Evolutionary conservation across 2,113 vertebrate species (phyloP).

Genomic region (Galemys pyrenaicus): DNA sequence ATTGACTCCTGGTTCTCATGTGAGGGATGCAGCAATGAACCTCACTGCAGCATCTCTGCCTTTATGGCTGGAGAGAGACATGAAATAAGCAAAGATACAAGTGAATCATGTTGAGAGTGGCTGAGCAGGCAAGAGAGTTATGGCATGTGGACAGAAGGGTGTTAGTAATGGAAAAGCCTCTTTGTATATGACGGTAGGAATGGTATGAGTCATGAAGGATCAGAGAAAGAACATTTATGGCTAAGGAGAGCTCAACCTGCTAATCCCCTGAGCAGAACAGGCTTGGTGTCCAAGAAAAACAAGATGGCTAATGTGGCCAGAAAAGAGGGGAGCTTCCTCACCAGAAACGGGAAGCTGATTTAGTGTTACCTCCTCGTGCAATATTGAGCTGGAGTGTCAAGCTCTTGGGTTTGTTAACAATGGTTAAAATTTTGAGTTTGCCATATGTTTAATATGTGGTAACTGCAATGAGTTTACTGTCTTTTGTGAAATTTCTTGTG

Average conservation of each 20-base stretch:
- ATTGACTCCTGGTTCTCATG: neutral
- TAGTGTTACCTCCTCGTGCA: neutral
- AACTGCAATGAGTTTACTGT: neutral
- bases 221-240: neutral
- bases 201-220: neutral
- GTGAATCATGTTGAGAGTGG: neutral
- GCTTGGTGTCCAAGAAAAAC: neutral
- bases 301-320: neutral
- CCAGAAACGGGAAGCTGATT: neutral
- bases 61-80: neutral
- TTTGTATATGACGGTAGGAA: neutral
- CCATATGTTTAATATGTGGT: neutral
- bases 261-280: neutral
- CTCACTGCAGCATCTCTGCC: neutral
- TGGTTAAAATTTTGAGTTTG: neutral
- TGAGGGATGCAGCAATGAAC: too few relatives aligned
- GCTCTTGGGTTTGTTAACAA: neutral
- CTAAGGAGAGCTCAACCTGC: neutral
- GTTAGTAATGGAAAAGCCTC: neutral
- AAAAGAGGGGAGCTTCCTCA: neutral
- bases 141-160: neutral
- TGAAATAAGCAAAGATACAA: neutral
- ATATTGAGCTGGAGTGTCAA: neutral
- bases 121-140: accelerated
- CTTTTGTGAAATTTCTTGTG: neutral